Conservation (phyloP, 92 coral and sea anemone species). For the Parazoanthus atlanticus region DNA sequence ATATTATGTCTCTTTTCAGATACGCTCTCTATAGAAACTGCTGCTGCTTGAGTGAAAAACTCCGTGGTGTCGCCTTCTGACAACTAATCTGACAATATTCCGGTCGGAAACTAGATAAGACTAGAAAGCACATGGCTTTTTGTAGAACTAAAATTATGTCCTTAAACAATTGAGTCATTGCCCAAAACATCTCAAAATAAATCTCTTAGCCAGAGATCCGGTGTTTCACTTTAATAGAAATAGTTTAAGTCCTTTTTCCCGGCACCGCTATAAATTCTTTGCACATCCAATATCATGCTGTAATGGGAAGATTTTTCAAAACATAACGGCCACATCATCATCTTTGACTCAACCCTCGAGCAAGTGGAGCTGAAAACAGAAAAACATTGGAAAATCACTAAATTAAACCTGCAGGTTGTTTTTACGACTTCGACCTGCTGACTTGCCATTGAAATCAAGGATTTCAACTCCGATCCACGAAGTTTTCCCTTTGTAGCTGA, state of each 20-base stretch:
- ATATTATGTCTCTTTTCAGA: not conserved
- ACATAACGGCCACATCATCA: conserved; percentile 1
- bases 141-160: not conserved
- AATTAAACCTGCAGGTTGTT: not conserved
- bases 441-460: not conserved
- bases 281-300: not conserved
- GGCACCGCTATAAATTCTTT: conserved; percentile 12
- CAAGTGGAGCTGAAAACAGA: not conserved
- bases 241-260: not conserved
- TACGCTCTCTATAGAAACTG: not conserved
- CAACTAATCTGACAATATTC: conserved; percentile 32
- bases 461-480: not conserved
- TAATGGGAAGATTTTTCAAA: not conserved
- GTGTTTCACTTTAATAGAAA: conserved; percentile 21
- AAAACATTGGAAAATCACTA: not conserved
- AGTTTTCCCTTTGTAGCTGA: too few relatives aligned
- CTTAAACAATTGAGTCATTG: conserved; percentile 22
- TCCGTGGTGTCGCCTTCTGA: not conserved
- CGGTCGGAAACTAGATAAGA: conserved; percentile 44
- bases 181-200: conserved; percentile 31
- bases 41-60: not conserved
- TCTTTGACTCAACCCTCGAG: not conserved
- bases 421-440: not conserved
- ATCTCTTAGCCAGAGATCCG: conserved; percentile 20
- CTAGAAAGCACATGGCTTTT: conserved; percentile 34